These are phyloP conservation scores for Brachionus rotundiformis DNA, from an alignment of 1,140 invertebrate species.

Conservation along the genomic window DNA sequence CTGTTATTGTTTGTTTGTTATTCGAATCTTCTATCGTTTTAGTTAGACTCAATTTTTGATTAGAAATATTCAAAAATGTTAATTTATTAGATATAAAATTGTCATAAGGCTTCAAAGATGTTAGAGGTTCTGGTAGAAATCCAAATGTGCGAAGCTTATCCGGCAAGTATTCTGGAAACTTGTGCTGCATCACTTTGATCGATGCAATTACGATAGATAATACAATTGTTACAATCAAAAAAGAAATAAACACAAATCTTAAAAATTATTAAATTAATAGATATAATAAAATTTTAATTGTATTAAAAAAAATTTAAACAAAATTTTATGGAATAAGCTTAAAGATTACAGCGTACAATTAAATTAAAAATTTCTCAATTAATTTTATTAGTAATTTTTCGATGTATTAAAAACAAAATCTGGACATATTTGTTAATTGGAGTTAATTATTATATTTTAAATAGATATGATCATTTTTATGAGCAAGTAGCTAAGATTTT, in stretches of 20 bases:
- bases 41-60: background rate
- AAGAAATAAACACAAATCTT: background rate
- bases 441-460: no score
- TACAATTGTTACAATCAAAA: background rate
- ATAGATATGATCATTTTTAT: no score
- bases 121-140: constrained; percentile 8
- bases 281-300: background rate
- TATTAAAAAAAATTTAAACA: no score
- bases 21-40: background rate
- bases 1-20: background rate
- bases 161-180: constrained; percentile 4
- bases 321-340: no score
- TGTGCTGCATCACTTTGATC: background rate
- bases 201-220: background rate
- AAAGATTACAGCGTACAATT: no score
- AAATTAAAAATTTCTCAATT: no score
- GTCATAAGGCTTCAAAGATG: constrained; percentile 42
- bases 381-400: no score
- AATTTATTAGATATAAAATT: background rate
- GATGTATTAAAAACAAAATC: no score
- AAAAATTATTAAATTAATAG: background rate
- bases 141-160: background rate
- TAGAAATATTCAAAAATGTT: background rate
- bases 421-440: no score
- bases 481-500: no score